Base-by-base conservation (phyloP, 2,797 vertebrate species). In the Leontocebus nigricollis region DNA sequence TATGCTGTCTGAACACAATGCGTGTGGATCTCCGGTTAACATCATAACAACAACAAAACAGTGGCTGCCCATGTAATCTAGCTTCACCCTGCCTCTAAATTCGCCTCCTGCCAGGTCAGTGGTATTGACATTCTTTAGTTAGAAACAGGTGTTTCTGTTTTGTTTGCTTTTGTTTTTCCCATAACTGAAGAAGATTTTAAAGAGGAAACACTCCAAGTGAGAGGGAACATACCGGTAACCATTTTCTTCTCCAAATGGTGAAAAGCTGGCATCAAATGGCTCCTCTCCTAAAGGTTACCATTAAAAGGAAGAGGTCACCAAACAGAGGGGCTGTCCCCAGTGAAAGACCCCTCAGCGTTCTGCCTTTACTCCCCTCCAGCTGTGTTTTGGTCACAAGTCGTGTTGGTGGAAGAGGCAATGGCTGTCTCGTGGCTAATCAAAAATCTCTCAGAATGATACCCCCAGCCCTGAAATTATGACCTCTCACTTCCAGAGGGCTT, bases 31-130 rank as follows among this genome's bases (percentile, higher is more conserved):
- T 52, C 2, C 4, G 4, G 33, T 22, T 17, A 1, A 22, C 0
- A 15, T 7, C 1, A 22, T 8, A 22, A 10, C 39, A 5, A 17
- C 44, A 6, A 39, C 19, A 3, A 12, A 4, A 2, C 0, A 26
- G 57, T 4, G 55, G 36, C 41, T 20, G 24, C 27, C 70, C 12
- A 0, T 0, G 0, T 1, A 22, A 10, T 36, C 19, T 24, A 9
- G 41, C 4, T 19, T 22, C 36, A 10, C 4, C 12, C 8, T 4
- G 27, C 30, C 44, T 57, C 94, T 41, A 7, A 33, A 26, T 10
- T 13, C 26, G 14, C 61, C 81, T 48, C n/a, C 44, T 3, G 3
- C 26, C 22, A 15, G 48, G 36, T 33, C 46, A 36, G 13, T 22
- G 2, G 27, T 4, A 8, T n/a, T 17, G 50, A 22, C 26, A 17